phyloP scores from a whole-genome alignment of 2,888 invertebrate species.

The Xylota sylvarum region DNA sequence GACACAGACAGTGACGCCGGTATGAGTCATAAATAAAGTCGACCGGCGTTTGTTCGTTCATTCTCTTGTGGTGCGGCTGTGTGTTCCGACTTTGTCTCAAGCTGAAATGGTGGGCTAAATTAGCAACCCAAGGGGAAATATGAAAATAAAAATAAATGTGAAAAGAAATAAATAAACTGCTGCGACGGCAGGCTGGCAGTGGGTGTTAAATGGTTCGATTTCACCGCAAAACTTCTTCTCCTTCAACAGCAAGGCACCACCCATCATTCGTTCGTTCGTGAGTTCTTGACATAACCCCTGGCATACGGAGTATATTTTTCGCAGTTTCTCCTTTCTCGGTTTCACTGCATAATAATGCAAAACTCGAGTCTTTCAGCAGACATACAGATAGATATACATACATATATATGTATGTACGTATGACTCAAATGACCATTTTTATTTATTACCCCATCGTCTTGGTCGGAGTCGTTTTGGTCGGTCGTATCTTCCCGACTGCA shows the following conservation, averaged over 20 bases:
- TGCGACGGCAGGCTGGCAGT: slow-evolving; percentile 17
- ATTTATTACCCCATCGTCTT: slow-evolving; percentile 26
- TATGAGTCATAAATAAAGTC: slow-evolving; percentile 59
- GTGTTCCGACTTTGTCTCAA: slow-evolving; percentile 38
- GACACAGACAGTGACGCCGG: slow-evolving; percentile 29
- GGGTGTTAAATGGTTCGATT: slow-evolving; percentile 62
- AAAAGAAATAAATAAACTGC: slow-evolving; percentile 42
- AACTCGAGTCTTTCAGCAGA: slow-evolving; percentile 10
- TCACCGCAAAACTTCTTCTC: slow-evolving; percentile 31
- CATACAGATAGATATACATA: too few relatives aligned
- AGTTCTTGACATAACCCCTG: slow-evolving; percentile 49
- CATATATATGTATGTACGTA: background rate
- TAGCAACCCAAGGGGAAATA: slow-evolving; percentile 23
- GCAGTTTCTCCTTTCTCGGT: slow-evolving; percentile 38
- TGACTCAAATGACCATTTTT: slow-evolving; percentile 56
- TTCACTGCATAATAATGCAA: slow-evolving; percentile 39
- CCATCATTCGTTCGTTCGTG: slow-evolving; percentile 4
- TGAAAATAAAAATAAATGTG: slow-evolving; percentile 41
- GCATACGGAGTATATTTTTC: slow-evolving; percentile 18
- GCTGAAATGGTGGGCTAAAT: slow-evolving; percentile 34
- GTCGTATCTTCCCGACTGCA: background rate
- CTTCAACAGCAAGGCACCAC: background rate
- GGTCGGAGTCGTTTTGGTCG: background rate
- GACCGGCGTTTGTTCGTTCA: slow-evolving; percentile 16
- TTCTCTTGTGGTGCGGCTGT: background rate